Base-by-base conservation (phyloP, 2,797 vertebrate species). In the Hydrocynus forskahlii region DNA sequence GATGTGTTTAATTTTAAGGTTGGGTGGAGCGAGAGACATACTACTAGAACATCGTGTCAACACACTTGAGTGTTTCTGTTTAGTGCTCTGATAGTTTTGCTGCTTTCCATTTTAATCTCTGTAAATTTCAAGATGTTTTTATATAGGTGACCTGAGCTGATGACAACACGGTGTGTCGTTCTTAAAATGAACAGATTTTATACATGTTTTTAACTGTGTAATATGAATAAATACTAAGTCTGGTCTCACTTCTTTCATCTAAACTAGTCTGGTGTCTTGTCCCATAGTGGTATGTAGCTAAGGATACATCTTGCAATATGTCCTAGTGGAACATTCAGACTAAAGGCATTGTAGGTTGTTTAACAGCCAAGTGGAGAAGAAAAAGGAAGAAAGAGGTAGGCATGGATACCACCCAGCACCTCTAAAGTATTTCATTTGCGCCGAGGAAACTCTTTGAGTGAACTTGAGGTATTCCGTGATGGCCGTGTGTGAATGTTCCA, bases 21-120 rank as follows among this genome's bases (percentile, higher is more conserved):
- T 97, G 96, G 96, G 93, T 97, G 92, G 96, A 97, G 90, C 95
- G 87, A 84, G 96, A 96, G 84, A 95, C 94, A 0, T 97, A 97
- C 90, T 97, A 96, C 85, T 97, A 95, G 90, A 86, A 68, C 83
- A 78, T 83, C 45, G 72, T 77, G 23, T 72, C 73, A 88, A 88
- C 84, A 90, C 76, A 71, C 84, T 57, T 45, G n/a, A 43, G 2
- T 75, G 38, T 76, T 57, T 82, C 50, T 78, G 48, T 68, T 88
- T 90, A 88, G 86, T 87, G 84, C 87, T 87, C 88, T 83, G 78
- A 81, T 79, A 82, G 84, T 62, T 83, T 84, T 84, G 69, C 79
- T 77, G 45, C 77, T 86, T 52, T 76, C 60, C 43, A 52, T 74
- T 85, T 83, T 87, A 87, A 88, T 76, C 21, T 82, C 45, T 75